These are phyloP conservation scores for Ophiothrix spiculata DNA, from an alignment of 35 echinoderm and acorn worm genomes.

Conservation along the genomic window DNA sequence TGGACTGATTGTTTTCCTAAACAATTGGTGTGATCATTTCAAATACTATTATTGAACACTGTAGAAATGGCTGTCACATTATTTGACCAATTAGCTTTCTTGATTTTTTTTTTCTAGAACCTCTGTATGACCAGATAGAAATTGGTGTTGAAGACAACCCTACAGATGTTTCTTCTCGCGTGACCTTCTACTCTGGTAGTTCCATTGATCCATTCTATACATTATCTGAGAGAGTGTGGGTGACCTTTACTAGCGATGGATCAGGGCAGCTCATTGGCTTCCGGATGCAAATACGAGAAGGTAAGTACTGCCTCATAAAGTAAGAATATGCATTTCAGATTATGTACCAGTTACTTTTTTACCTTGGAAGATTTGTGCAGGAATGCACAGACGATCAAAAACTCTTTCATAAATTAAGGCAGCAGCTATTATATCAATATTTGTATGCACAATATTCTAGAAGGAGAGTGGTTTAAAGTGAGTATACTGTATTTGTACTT, in stretches of 20 bases:
- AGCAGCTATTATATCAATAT: no score
- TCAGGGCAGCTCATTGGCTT: conserved; percentile 28
- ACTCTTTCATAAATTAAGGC: no score
- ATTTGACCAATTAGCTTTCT: not conserved
- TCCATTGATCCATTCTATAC: conserved; percentile 28
- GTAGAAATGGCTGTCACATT: not conserved
- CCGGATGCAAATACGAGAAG: conserved; percentile 35
- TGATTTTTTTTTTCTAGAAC: conserved; percentile 14
- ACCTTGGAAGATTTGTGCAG: no score
- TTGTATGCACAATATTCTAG: no score
- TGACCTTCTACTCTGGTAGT: conserved; percentile 39
- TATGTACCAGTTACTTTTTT: no score
- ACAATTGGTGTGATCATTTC: no score
- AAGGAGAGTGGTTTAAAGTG: no score
- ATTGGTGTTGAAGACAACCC: conserved; percentile 61
- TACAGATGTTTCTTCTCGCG: conserved; percentile 30
- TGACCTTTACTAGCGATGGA: conserved; percentile 57
- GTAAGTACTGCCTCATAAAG: conserved; percentile 49
- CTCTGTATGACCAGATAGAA: conserved; percentile 64
- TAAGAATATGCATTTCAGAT: no score
- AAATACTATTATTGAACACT: not conserved
- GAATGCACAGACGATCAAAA: no score
- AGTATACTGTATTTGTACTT: no score
- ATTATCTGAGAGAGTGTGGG: conserved; percentile 52
- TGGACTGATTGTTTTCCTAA: not conserved